These are phyloP conservation scores for Strix occidentalis DNA, from an alignment of 2,797 vertebrate species.

Conservation along the genomic window DNA sequence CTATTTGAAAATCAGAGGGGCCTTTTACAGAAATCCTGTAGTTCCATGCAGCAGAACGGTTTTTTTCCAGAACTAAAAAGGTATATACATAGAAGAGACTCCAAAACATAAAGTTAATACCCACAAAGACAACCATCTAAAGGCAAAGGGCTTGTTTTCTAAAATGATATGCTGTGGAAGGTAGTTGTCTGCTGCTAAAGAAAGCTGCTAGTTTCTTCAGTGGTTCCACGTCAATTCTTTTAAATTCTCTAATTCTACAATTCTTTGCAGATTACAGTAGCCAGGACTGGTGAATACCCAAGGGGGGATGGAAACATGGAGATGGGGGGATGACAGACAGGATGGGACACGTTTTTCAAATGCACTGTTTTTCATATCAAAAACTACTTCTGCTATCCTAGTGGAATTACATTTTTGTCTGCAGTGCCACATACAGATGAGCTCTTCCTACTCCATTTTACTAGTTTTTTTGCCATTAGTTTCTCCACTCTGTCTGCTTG, in stretches of 20 bases:
- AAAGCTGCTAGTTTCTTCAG: neutral
- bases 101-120: neutral
- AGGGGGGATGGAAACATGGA: neutral
- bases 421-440: neutral
- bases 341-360: neutral
- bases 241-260: neutral
- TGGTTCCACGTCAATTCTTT: neutral
- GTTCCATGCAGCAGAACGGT: neutral
- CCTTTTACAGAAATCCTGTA: neutral
- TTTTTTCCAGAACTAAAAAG: neutral
- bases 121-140: neutral
- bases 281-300: neutral
- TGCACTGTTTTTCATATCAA: neutral
- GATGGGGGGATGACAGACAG: rapidly evolving
- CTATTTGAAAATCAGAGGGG: neutral
- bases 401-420: neutral
- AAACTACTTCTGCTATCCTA: neutral
- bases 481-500: neutral
- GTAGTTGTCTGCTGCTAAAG: neutral
- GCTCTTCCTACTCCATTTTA: neutral
- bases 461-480: neutral
- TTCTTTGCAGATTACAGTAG: neutral
- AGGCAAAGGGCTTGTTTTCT: neutral
- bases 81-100: neutral
- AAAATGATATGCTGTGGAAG: neutral